A percentile compares a stretch with the other conserved stretches of the same genome.
Evolutionary conservation across 2,113 vertebrate genomes (phyloP).

Genomic region (Nipponia nippon): DNA sequence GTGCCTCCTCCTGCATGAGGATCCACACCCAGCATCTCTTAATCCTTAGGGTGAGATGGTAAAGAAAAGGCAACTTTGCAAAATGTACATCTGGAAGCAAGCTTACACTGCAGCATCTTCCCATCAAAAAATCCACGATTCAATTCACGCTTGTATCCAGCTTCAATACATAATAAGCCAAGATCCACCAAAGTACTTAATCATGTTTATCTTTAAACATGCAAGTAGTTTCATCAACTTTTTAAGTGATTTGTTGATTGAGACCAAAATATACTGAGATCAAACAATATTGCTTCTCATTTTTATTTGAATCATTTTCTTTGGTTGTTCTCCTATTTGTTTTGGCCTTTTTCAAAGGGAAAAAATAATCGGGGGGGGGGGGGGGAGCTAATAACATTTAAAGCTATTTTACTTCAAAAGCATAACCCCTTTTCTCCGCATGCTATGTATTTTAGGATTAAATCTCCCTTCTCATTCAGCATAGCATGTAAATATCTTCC

Average conservation of each 20-base stretch:
- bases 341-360: not conserved
- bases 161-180: not conserved
- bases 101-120: not conserved
- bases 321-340: not conserved
- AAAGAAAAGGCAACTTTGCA: not conserved
- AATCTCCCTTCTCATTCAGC: not conserved
- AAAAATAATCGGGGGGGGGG: not conserved
- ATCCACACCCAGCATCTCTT: not conserved
- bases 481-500: not conserved
- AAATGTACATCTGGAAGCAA: not conserved
- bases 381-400: not conserved
- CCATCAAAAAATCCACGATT: not conserved
- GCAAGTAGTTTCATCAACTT: constrained; percentile 28
- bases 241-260: not conserved
- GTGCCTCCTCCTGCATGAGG: not conserved
- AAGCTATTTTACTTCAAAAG: constrained; percentile 14
- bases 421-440: not conserved
- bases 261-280: not conserved
- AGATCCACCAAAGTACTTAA: constrained; percentile 17
- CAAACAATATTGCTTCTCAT: not conserved
- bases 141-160: not conserved
- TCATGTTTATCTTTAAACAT: constrained; percentile 31
- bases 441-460: not conserved
- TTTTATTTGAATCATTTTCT: not conserved
- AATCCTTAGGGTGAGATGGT: not conserved